Percentiles rank a stretch among this genome's conserved stretches.
These are phyloP conservation scores for Leptestheria dahalacensis DNA, from an alignment of 1,140 invertebrate species.

Conservation along the genomic window DNA sequence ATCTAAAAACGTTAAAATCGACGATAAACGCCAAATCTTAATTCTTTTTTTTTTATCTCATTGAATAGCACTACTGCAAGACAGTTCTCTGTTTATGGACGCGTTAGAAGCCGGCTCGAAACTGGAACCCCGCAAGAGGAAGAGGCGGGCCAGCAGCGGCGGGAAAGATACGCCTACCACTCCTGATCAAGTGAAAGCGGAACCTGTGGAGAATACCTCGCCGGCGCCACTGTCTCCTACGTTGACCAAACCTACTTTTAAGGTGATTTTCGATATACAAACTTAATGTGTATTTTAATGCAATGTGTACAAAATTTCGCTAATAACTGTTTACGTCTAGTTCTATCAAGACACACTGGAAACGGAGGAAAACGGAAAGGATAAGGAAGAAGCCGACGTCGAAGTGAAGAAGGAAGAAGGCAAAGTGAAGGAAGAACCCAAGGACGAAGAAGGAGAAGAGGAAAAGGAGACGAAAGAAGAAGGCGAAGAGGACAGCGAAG, in stretches of 20 bases:
- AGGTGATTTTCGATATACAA: slow-evolving; percentile 25
- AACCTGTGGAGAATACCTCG: slow-evolving; percentile 29
- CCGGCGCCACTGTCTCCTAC: slow-evolving; percentile 33
- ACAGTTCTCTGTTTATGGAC: slow-evolving; percentile 85
- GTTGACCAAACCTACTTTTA: slow-evolving; percentile 33
- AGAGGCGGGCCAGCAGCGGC: slow-evolving; percentile 28
- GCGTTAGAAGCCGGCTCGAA: slow-evolving; percentile 56
- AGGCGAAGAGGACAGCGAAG: slow-evolving; percentile 14
- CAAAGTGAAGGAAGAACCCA: slow-evolving; percentile 21
- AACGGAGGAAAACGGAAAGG: slow-evolving; percentile 32
- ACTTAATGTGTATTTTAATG: too few species aligned
- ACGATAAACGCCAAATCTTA: too few species aligned
- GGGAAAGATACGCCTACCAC: not conserved
- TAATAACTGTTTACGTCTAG: slow-evolving; percentile 27
- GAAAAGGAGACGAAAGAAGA: slow-evolving; percentile 21
- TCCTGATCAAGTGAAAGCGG: slow-evolving; percentile 15
- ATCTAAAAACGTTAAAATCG: too few species aligned
- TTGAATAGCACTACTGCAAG: slow-evolving; percentile 56
- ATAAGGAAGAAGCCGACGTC: slow-evolving; percentile 24
- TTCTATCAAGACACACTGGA: slow-evolving; percentile 86
- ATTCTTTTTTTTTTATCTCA: slow-evolving; percentile 6
- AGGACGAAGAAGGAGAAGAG: slow-evolving; percentile 23
- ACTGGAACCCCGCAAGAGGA: slow-evolving; percentile 57
- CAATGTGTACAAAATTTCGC: not conserved
- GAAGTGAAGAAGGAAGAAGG: slow-evolving; percentile 30